Base-by-base conservation (phyloP, 2,797 vertebrate species). In the Vultur gryphus region DNA sequence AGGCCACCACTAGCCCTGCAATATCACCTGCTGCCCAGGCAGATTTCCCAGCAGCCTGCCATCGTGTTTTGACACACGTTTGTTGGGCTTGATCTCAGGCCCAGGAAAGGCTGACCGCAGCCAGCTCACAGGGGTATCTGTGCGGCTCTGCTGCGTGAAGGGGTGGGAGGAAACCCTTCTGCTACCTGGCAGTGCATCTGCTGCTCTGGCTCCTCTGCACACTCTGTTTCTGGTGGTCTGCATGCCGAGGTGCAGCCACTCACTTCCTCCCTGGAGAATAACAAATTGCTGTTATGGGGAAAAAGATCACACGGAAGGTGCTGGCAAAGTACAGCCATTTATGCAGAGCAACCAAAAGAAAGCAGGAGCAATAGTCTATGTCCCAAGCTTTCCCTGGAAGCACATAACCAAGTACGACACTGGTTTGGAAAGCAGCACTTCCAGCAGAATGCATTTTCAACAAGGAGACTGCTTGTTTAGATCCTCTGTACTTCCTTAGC, bases 21-120 rank as follows among this genome's bases (percentile, higher is more conserved):
- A 5, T 2, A 28, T 16, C 44, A 23, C 28, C 33, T 4, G 24
- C 39, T 15, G 61, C 46, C 77, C 70, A 0, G 20, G 54, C n/a
- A 39, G 62, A 3, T 21, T 12, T 15, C 39, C 31, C 62, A 9
- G 24, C 70, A 18, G 19, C 62, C n/a, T 11, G 3, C 71, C 24
- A 1, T 29, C 23, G 2, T 1, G 7, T 6, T 37, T 9, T n/a
- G 52, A 44, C 18, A 8, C 51, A 1, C n/a, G 0, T 23, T 11
- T 9, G 18, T 4, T 9, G 62, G 79, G 48, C 26, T 39, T 4
- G 24, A 17, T 9, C 23, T 28, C 23, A 0, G 2, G 44, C 33
- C 67, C 8, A 28, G 58, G 24, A 10, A 13, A 35, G 67, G 73
- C 0, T 6, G 66, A 21, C 10, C 4, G 2, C 35, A 10, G 41